Evolutionary conservation across 2,113 vertebrate genomes (phyloP).

Genomic region (Panthera uncia): DNA sequence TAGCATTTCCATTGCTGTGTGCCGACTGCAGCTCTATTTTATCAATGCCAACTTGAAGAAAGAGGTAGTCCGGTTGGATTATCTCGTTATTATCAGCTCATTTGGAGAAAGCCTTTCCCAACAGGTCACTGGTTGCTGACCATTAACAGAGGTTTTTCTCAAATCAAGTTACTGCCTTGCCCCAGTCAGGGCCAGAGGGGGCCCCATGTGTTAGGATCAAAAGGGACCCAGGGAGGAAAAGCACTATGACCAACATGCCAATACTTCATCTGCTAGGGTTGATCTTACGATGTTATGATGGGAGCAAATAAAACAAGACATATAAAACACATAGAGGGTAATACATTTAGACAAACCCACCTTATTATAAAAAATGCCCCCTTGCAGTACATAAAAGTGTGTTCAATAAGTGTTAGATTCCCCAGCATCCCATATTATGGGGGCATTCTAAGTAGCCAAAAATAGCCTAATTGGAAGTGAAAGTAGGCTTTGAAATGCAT

Average conservation of each 20-base stretch:
- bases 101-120: not conserved
- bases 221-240: not conserved
- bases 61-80: not conserved
- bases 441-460: constrained; percentile 31
- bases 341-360: not conserved
- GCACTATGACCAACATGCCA: not conserved
- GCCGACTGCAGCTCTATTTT: not conserved
- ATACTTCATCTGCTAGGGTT: not conserved
- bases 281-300: not conserved
- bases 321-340: not conserved
- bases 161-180: not conserved
- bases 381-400: not conserved
- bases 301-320: not conserved
- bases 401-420: not conserved
- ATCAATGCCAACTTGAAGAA: not conserved
- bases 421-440: not conserved
- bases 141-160: not conserved
- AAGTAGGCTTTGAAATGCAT: constrained; percentile 41
- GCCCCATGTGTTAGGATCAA: not conserved
- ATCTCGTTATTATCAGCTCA: not conserved
- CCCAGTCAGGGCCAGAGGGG: not conserved
- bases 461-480: constrained; percentile 17
- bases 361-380: not conserved
- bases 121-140: not conserved
- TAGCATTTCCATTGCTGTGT: not conserved